These are phyloP conservation scores for Microcaecilia unicolor DNA, from an alignment of 2,797 vertebrate genomes.

Conservation along the genomic window DNA sequence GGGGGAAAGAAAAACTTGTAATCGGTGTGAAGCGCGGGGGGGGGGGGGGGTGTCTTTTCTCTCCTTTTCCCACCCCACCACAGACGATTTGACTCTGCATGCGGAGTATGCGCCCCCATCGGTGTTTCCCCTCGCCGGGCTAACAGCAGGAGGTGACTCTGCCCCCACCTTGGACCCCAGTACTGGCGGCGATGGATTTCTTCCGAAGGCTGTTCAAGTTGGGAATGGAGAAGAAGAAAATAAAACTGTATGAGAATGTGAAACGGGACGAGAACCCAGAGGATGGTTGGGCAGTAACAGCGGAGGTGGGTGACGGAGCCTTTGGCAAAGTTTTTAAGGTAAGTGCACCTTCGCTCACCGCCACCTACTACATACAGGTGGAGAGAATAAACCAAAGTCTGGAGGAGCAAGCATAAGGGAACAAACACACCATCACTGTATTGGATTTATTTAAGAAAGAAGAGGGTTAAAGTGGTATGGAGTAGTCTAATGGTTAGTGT, in stretches of 20 bases:
- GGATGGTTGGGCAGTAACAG: slow-evolving; percentile 15
- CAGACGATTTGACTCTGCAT: too few relatives aligned
- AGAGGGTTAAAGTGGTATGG: too few relatives aligned
- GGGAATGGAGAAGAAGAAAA: background rate
- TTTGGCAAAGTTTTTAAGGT: slow-evolving; percentile 28
- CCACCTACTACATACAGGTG: too few relatives aligned
- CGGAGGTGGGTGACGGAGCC: slow-evolving; percentile 4
- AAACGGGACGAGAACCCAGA: background rate
- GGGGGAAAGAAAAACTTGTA: too few relatives aligned
- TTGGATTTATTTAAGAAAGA: too few relatives aligned
- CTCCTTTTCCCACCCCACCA: too few relatives aligned
- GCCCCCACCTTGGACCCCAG: background rate
- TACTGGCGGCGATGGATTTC: slow-evolving; percentile 15
- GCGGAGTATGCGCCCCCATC: too few relatives aligned
- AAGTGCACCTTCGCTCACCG: background rate
- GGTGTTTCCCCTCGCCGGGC: too few relatives aligned
- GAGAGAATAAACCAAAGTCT: background rate
- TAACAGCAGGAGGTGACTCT: background rate
- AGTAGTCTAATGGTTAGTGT: background rate
- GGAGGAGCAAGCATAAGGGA: background rate
- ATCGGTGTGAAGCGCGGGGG: too few relatives aligned
- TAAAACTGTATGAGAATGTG: background rate
- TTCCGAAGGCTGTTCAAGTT: slow-evolving; percentile 12
- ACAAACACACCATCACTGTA: background rate
- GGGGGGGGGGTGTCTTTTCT: too few relatives aligned